Conservation (phyloP, 1,140 invertebrate genomes). For the Argopecten irradians region DNA sequence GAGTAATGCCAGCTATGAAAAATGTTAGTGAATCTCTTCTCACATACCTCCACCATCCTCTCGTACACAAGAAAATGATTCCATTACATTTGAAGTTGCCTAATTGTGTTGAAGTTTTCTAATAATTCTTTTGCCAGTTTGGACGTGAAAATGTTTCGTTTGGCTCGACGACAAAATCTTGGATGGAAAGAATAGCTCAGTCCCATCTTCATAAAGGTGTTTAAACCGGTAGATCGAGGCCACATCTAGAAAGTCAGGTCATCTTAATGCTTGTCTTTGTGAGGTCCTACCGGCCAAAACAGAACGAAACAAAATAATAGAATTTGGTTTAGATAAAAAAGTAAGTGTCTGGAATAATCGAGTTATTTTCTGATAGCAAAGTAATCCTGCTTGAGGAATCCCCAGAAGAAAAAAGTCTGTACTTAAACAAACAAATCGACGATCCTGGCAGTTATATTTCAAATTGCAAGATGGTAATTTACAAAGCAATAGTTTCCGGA, state of each 20-base stretch:
- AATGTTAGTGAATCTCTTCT: neutral
- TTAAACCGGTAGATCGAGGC: neutral
- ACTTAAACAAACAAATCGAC: no score
- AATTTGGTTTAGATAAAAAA: neutral
- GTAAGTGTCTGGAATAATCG: neutral
- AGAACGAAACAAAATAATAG: neutral
- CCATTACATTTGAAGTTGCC: conserved; percentile 12
- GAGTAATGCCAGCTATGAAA: neutral
- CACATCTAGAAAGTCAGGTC: neutral
- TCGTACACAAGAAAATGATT: neutral
- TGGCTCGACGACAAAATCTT: neutral
- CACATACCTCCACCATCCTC: neutral
- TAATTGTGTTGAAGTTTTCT: conserved; percentile 12
- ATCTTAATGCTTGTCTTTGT: neutral
- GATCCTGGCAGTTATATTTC: neutral
- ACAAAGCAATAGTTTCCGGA: neutral
- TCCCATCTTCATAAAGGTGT: neutral
- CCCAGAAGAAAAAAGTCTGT: no score
- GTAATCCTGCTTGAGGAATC: no score
- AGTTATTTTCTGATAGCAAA: no score
- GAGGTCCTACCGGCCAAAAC: neutral
- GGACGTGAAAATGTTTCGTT: conserved; percentile 15
- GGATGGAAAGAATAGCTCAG: neutral
- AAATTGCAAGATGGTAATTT: neutral
- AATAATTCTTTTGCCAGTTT: conserved; percentile 23